Percentiles rank a stretch among this genome's conserved stretches.
These are phyloP conservation scores for Hippocampus guttulatus DNA, from an alignment of 2,113 vertebrate genomes.

Conservation along the genomic window DNA sequence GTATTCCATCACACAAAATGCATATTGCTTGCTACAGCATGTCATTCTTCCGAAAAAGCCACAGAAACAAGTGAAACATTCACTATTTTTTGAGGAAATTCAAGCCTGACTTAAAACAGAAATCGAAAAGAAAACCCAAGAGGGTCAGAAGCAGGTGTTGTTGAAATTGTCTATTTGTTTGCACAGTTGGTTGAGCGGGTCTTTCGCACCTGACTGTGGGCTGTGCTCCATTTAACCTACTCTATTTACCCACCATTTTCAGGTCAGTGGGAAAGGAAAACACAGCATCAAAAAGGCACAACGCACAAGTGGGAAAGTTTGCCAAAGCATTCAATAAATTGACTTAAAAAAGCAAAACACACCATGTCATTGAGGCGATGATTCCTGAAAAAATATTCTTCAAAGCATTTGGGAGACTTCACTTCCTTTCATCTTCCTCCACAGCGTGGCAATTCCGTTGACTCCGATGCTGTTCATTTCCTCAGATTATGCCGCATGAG, in stretches of 20 bases:
- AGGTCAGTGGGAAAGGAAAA: constrained; percentile 56
- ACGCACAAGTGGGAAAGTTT: constrained; percentile 20
- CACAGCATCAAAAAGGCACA: constrained; percentile 29
- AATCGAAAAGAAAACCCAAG: not conserved
- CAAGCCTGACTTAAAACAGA: no score
- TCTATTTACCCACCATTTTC: constrained; percentile 62
- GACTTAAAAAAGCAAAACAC: not conserved
- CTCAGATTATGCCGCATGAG: constrained; percentile 1
- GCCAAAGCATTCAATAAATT: not conserved
- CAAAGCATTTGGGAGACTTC: not conserved
- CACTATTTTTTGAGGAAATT: not conserved
- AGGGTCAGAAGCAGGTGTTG: constrained; percentile 4
- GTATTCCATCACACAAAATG: not conserved
- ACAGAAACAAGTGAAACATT: not conserved
- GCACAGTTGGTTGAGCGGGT: constrained; percentile 12
- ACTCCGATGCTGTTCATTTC: constrained; percentile 4
- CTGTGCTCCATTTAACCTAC: constrained; percentile 24
- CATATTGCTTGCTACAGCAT: not conserved
- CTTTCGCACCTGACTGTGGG: constrained; percentile 48
- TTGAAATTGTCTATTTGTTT: constrained; percentile 47
- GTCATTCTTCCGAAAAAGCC: not conserved
- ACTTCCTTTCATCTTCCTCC: constrained; percentile 23
- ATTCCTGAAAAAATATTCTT: not conserved
- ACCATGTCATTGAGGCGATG: not conserved
- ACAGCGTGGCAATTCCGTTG: constrained; percentile 1